Percentiles rank a stretch among this genome's conserved stretches.
These are phyloP conservation scores for Atlantisia rogersi DNA, from an alignment of 2,113 vertebrate genomes.

Conservation along the genomic window DNA sequence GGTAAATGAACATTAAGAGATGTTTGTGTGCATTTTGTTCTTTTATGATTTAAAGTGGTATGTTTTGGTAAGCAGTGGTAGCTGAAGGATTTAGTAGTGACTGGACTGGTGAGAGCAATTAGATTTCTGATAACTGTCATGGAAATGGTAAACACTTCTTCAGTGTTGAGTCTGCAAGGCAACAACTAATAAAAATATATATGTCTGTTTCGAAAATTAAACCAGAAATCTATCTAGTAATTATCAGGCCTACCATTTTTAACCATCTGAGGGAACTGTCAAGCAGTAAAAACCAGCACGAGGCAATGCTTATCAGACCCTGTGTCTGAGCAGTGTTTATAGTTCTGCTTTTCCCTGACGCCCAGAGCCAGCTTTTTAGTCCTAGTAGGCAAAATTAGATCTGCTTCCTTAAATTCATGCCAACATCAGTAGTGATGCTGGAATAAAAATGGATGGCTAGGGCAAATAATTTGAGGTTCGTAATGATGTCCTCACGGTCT, in stretches of 20 bases:
- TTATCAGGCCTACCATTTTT: not conserved
- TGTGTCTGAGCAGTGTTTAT: not conserved
- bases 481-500: not conserved
- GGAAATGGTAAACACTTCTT: not conserved
- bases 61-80: not conserved
- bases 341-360: not conserved
- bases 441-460: not conserved
- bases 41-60: not conserved
- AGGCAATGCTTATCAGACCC: not conserved
- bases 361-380: not conserved
- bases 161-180: not conserved
- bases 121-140: fast-evolving
- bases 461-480: not conserved
- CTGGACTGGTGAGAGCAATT: not conserved
- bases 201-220: not conserved
- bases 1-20: not conserved
- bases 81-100: not conserved
- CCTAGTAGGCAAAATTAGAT: not conserved
- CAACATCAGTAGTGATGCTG: not conserved
- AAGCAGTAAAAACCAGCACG: not conserved
- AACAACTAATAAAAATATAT: not conserved
- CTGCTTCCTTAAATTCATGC: not conserved
- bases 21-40: not conserved
- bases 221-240: not conserved
- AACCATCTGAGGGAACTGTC: not conserved